Base-by-base conservation (phyloP, 2,797 vertebrate genomes). In the Cryptoblepharus egeriae region DNA sequence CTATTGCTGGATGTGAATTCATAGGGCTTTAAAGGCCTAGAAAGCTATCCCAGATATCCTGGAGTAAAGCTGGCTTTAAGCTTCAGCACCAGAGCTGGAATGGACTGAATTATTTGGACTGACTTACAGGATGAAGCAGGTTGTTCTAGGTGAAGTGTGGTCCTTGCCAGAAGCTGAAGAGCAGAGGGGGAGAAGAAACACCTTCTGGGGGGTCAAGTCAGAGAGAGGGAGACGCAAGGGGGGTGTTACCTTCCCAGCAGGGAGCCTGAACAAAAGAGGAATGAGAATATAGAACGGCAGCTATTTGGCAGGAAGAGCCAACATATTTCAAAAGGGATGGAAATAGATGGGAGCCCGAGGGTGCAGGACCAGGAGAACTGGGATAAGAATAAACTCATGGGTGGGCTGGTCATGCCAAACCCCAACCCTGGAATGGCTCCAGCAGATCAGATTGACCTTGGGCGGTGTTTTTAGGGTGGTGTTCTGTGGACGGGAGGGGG, bases 281-380 rank as follows among this genome's bases (percentile, higher is more conserved):
- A 71, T 16, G 45, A 71, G 65, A 75, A 28, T 35, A 75, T 73
- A n/a, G n/a, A n/a, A n/a, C n/a, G 69, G 24, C 60, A 76, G 65
- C 45, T 61, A 74, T 78, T 57, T 81, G 12, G 55, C 49, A 15
- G 68, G 32, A 45, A 60, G 24, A 79, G 74, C 79, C 81, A 82
- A 83, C 64, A 79, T 67, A 63, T 85, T 79, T 35, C 5, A 32
- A 35, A 60, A 52, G 73, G 83, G 91, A 82, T 93, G 90, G 85
- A 89, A 91, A 92, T n/a, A 83, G 92, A 88, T 32, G 67, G 83
- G 61, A 37, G 70, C 80, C 85, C 76, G 52, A 84, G 61, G 8
- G 30, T 1, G 26, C 16, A 76, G 88, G 90, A 88, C 84, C 91
- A 89, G 91, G 77, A 37, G 57, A 5, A 77, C 28, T 8, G 0